Base-by-base conservation (phyloP, 2,888 invertebrate genomes). In the Platynereis dumerilii region DNA sequence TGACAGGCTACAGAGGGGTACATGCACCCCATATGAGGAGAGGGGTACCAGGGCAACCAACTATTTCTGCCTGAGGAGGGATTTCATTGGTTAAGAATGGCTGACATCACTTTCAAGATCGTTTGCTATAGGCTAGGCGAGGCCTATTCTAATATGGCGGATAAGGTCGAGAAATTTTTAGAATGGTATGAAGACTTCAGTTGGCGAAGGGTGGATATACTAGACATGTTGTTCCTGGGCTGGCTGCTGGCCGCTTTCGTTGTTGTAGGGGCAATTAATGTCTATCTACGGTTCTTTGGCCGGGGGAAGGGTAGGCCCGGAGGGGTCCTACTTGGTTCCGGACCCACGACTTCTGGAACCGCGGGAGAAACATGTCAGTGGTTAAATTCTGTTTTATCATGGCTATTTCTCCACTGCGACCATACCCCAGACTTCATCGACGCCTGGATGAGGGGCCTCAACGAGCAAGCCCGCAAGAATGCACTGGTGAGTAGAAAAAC, bases 391-490 rank as follows among this genome's bases (percentile, higher is more conserved):
- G 75, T 76, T 1, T 65, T 83, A 20, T 78, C 78, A 67, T 83
- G 83, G 83, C 73, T 81, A 57, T 81, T 79, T 66, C 70, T 78
- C 24, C 78, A 82, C 68, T 80, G 79, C 67, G 72, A 78, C 62
- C 68, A 72, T 44, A 74, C 76, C 28, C 81, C 82, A 20, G 77
- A 78, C 56, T 75, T 80, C 67, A 74, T 85, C 29, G 80, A 84
- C 58, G 78, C 81, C 44, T 85, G 85, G 85, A 76, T 85, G 27
- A 75, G 77, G 64, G 76, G 83, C 17, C 74, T 85, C 34, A 85
- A 85, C 71, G 84, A 85, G 20, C 82, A 84, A 45, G 81, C 83
- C 22, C 78, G 76, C 60, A 84, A 84, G 73, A 78, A 66, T 24
- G 26, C 60, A 56, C 34, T 34, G 34, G 70, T 70, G 45, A 69